Percentiles rank a stretch among this genome's conserved stretches.
These are phyloP conservation scores for Nothura maculosa DNA, from an alignment of 2,797 vertebrate species.

Conservation along the genomic window DNA sequence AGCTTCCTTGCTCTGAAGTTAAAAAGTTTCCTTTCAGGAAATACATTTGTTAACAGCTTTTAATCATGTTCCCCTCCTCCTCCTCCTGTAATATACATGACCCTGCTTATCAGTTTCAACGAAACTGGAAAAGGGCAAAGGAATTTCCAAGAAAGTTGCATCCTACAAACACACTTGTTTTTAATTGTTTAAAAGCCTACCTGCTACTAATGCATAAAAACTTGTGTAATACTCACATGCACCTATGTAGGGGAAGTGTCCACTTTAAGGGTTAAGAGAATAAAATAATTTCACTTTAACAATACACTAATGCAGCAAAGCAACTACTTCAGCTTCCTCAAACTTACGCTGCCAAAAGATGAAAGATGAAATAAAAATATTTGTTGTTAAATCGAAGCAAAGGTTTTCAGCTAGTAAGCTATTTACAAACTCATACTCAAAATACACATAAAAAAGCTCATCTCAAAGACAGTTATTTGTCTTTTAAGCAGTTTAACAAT, in stretches of 20 bases:
- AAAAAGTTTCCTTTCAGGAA: not conserved
- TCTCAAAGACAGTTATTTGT: not conserved
- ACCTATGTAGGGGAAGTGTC: not conserved
- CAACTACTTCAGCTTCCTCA: not conserved
- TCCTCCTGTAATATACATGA: not conserved
- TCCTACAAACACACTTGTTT: not conserved
- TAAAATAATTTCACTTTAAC: not conserved
- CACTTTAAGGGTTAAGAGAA: not conserved
- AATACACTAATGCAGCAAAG: not conserved
- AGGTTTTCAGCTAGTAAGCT: not conserved
- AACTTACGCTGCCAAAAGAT: not conserved
- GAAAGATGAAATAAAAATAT: not conserved
- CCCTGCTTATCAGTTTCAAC: not conserved
- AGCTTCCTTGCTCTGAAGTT: not conserved
- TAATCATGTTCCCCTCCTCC: not conserved
- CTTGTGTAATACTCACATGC: not conserved
- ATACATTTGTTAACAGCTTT: not conserved
- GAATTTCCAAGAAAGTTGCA: not conserved
- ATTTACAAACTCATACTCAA: not conserved
- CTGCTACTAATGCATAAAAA: not conserved
- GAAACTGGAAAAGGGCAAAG: not conserved
- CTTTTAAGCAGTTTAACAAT: not conserved
- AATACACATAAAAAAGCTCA: not conserved
- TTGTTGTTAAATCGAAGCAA: not conserved
- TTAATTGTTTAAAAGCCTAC: not conserved